phyloP scores from a whole-genome alignment of 2,113 vertebrate genomes.

The Hypocryptadius cinnamomeus region DNA sequence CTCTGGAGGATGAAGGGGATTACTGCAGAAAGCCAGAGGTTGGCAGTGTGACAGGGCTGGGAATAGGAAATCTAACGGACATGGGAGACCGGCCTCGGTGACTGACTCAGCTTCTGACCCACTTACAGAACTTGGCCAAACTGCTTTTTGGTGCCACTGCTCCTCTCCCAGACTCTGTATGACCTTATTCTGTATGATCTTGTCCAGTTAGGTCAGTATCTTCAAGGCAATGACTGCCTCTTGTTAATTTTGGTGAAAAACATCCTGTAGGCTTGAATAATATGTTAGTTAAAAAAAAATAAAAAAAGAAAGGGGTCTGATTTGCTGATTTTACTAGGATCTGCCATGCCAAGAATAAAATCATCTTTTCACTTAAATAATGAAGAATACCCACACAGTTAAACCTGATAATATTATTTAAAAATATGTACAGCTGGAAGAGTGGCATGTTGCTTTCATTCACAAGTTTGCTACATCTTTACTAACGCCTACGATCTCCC shows the following conservation, averaged over 20 bases:
- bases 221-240: neutral
- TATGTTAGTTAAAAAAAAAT: neutral
- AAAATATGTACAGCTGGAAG: neutral
- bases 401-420: slow-evolving; percentile 14
- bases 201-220: neutral
- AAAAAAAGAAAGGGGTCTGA: neutral
- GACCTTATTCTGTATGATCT: neutral
- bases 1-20: neutral
- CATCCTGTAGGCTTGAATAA: neutral
- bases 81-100: neutral
- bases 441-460: slow-evolving; percentile 6
- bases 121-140: neutral
- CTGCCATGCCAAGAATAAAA: neutral
- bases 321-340: neutral
- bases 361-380: slow-evolving; percentile 7
- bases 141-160: neutral
- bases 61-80: neutral
- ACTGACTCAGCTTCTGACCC: neutral
- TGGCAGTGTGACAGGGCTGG: neutral
- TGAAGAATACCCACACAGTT: neutral
- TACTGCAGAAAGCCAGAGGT: neutral
- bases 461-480: neutral
- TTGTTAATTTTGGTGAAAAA: neutral
- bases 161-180: neutral
- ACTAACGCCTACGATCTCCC: neutral